phyloP scores from a whole-genome alignment of 1,140 invertebrate genomes.

The Hirudo medicinalis region DNA sequence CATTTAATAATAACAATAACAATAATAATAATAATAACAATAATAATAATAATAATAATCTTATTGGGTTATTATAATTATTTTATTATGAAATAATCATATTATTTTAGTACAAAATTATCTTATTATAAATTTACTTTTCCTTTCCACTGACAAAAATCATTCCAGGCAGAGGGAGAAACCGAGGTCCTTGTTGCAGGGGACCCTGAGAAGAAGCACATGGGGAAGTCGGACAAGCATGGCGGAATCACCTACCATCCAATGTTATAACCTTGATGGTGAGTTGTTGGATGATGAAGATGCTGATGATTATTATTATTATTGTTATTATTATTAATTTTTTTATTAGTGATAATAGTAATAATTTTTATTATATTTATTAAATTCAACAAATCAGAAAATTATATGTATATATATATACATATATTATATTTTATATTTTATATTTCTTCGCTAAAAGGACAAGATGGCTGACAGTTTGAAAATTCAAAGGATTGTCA shows the following conservation, averaged over 20 bases:
- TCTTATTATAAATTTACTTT: no score
- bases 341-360: not conserved
- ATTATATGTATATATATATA: no score
- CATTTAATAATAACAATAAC: no score
- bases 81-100: no score
- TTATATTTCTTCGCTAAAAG: not conserved
- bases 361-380: not conserved
- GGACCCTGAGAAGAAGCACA: conserved; percentile 63
- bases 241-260: conserved; percentile 66
- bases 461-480: not conserved
- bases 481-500: conserved; percentile 5
- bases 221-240: conserved; percentile 50
- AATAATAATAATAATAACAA: no score
- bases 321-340: not conserved
- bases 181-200: conserved; percentile 60
- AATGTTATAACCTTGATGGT: conserved; percentile 54
- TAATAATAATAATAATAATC: no score
- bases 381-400: no score
- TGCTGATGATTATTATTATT: not conserved
- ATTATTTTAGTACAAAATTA: no score
- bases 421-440: no score
- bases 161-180: conserved; percentile 17
- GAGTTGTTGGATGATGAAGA: conserved; percentile 25
- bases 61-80: no score
- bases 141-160: no score